Evolutionary conservation across 2,888 invertebrate species (phyloP), one percentile per base, ranked within the genome.

Genomic region (Hartigia nigra): DNA sequence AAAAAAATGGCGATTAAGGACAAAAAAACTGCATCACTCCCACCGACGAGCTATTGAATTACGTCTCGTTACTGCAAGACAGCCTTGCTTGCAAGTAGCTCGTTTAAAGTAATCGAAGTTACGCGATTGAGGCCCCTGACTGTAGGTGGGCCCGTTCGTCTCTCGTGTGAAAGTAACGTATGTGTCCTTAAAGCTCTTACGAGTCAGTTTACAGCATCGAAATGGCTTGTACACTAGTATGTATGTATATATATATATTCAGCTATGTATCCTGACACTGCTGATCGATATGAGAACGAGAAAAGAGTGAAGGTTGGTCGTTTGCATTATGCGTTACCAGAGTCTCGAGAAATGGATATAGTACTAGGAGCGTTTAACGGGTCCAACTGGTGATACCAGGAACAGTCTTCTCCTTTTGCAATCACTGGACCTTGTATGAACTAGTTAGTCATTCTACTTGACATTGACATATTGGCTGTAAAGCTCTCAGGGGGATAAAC

Each of bases 381-480:
- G 34, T 34, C 12, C 72, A 55, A 55, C 55, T 55, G 9, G 23
- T 9, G 55, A 55, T 55, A 55, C 55, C 55, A 55, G 55, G 55
- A 55, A 55, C 23, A 23, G 32, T 32, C 32, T 76, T 31, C 80
- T 83, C 81, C 78, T 78, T 77, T 84, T 84, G 84, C 83, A 84
- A 84, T 83, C 86, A 82, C 80, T 82, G 83, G 83, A 84, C 81
- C 84, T 81, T 82, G 83, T 84, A 85, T 81, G 84, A 85, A 86
- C 84, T 86, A 81, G 84, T 84, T 84, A 83, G 85, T 86, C 87
- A 87, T 86, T 87, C 85, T 81, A 81, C 84, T 79, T 55, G 80
- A 77, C 83, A 87, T 89, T 87, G 88, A 88, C 86, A 88, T 89
- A 88, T 87, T 87, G 82, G 83, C 84, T 79, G 76, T 55, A 55